Conservation (phyloP, 1,140 invertebrate genomes). For the Eriocheir sinensis region DNA sequence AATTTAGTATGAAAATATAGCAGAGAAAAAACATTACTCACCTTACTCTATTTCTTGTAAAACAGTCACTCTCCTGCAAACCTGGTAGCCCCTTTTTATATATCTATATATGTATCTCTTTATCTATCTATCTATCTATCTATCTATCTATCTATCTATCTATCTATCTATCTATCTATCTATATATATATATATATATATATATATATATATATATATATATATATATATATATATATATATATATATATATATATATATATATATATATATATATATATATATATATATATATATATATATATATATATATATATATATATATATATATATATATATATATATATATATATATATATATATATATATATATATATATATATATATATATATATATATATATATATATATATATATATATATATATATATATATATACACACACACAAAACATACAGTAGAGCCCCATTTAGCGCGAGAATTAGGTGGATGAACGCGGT, state of each 20-base stretch:
- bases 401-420: constrained; percentile 39
- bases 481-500: too few relatives aligned
- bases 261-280: constrained; percentile 40
- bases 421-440: constrained; percentile 32
- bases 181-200: constrained; percentile 37
- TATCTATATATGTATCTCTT: too few relatives aligned
- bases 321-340: constrained; percentile 53
- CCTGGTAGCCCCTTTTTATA: too few relatives aligned
- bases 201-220: constrained; percentile 38
- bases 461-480: too few relatives aligned
- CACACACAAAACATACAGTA: too few relatives aligned
- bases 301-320: constrained; percentile 45
- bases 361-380: constrained; percentile 38
- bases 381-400: constrained; percentile 27
- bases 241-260: constrained; percentile 35
- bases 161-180: neutral
- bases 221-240: constrained; percentile 38
- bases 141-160: constrained; percentile 42
- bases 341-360: constrained; percentile 40
- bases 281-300: constrained; percentile 20
- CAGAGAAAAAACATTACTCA: too few relatives aligned
- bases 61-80: too few relatives aligned
- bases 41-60: too few relatives aligned
- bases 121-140: neutral
- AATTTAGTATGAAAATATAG: too few relatives aligned